A percentile compares a stretch with the other conserved stretches of the same genome.
Evolutionary conservation across 2,113 vertebrate species (phyloP).

Genomic region (Peucedramus taeniatus): DNA sequence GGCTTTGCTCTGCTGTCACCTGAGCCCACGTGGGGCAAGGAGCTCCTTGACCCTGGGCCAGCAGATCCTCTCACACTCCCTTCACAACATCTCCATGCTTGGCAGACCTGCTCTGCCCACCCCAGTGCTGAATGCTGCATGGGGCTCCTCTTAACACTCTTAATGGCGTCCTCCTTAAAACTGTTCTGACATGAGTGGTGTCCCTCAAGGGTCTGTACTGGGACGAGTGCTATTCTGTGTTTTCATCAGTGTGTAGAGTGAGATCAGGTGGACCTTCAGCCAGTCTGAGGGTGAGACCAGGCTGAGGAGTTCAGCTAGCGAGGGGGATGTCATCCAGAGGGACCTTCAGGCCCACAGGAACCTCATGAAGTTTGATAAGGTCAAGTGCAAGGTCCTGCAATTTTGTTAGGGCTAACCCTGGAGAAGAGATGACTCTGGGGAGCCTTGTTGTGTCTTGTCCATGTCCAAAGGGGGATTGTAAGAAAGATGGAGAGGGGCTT

Average conservation of each 20-base stretch:
- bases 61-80: neutral
- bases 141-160: neutral
- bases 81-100: neutral
- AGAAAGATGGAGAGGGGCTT: neutral
- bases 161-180: neutral
- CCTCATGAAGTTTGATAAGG: neutral
- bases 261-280: neutral
- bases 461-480: neutral
- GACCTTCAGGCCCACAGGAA: neutral
- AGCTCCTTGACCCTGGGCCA: rapidly evolving
- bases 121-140: neutral
- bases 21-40: rapidly evolving
- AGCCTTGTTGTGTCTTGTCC: neutral
- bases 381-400: neutral
- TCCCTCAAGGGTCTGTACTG: neutral
- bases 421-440: neutral
- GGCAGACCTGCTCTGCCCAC: neutral
- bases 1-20: neutral
- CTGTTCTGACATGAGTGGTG: neutral
- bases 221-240: neutral
- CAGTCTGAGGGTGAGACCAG: neutral
- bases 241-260: neutral
- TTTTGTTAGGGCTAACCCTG: neutral
- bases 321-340: neutral
- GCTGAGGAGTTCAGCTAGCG: neutral